Evolutionary conservation across 2,888 invertebrate species (phyloP).

Genomic region (Argynnis bischoffii): DNA sequence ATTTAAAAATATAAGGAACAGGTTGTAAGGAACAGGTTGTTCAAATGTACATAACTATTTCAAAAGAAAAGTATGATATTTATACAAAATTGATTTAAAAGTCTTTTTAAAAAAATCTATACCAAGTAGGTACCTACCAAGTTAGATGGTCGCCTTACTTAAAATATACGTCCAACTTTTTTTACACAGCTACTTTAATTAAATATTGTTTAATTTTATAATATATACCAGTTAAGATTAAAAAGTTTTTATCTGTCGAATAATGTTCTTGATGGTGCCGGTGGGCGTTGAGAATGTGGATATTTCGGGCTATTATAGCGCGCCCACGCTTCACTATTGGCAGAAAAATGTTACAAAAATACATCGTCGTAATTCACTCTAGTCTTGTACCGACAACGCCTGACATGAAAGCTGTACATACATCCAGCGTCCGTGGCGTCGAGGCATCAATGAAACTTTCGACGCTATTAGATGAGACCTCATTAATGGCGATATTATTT

Average conservation of each 20-base stretch:
- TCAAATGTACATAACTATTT: no score
- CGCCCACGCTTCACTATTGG: slow-evolving; percentile 72
- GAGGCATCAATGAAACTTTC: slow-evolving; percentile 24
- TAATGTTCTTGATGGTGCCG: slow-evolving; percentile 64
- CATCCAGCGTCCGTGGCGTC: background rate
- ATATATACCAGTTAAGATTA: slow-evolving; percentile 44
- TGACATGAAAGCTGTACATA: slow-evolving; percentile 54
- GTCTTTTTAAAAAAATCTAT: no score
- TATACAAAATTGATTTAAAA: no score
- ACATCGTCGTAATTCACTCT: slow-evolving; percentile 64
- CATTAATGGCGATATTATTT: slow-evolving; percentile 30
- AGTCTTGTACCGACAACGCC: slow-evolving; percentile 49
- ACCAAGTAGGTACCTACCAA: no score
- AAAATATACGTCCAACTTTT: background rate
- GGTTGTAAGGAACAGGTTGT: no score
- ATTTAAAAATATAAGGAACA: no score
- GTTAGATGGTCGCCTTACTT: no score
- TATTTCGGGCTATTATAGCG: slow-evolving; percentile 75
- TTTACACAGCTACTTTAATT: background rate
- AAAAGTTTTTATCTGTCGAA: slow-evolving; percentile 62
- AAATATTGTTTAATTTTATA: slow-evolving; percentile 11
- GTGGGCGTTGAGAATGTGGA: slow-evolving; percentile 71
- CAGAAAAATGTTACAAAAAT: slow-evolving; percentile 75
- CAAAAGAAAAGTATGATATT: no score
- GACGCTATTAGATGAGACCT: slow-evolving; percentile 11